phyloP scores from a whole-genome alignment of 64 coral and sea anemone species.

The Montipora foliosa region DNA sequence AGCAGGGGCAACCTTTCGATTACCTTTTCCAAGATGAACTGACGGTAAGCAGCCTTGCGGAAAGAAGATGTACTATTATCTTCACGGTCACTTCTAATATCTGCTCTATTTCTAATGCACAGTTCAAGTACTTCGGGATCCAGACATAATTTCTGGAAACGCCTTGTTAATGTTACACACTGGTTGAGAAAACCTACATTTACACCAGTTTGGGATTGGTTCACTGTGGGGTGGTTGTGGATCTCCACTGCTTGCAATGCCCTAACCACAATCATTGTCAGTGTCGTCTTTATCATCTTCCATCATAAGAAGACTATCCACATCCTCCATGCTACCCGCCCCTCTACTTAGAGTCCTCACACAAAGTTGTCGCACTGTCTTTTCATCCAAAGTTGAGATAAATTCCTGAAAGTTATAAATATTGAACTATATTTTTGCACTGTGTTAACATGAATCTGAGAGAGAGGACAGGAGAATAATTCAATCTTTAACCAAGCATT shows the following conservation, averaged over 20 bases:
- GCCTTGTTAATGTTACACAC: background rate
- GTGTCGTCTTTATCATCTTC: conserved; percentile 1
- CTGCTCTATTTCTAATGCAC: background rate
- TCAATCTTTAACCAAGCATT: too few relatives aligned
- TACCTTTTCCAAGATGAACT: conserved; percentile 45
- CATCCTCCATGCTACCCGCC: conserved; percentile 31
- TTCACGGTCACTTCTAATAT: conserved; percentile 4
- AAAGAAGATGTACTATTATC: background rate
- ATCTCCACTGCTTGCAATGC: too few relatives aligned
- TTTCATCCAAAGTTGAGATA: background rate
- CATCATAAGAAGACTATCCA: conserved; percentile 22
- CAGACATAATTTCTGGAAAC: background rate
- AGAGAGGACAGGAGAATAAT: too few relatives aligned
- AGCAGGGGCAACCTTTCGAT: conserved; percentile 9
- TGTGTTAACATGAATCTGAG: too few relatives aligned
- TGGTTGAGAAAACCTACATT: background rate
- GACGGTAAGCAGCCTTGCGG: conserved; percentile 20
- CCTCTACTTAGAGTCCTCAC: background rate
- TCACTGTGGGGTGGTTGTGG: too few relatives aligned
- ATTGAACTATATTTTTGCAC: too few relatives aligned
- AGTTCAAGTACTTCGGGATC: conserved; percentile 16
- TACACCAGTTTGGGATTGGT: conserved; percentile 1
- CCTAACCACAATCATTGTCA: too few relatives aligned
- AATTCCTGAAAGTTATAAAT: conserved; percentile 7
- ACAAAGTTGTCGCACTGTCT: conserved; percentile 21